Base-by-base conservation (phyloP, 1,140 invertebrate genomes). In the Maconellicoccus hirsutus region DNA sequence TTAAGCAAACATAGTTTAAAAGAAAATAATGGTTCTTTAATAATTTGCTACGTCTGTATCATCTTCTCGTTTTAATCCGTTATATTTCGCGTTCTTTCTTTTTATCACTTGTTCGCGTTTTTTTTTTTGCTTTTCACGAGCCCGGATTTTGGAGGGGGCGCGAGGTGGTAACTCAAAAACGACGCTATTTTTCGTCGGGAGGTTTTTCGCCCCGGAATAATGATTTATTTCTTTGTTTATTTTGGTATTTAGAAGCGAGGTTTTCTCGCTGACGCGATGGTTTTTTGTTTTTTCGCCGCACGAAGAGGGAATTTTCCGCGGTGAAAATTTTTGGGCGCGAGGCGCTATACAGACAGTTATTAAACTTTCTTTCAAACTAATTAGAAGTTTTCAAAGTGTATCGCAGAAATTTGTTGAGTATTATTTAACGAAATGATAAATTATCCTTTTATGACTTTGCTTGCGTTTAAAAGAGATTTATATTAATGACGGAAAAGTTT, bases 181-280 rank as follows among this genome's bases (percentile, higher is more conserved):
- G 42, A 52, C 42, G 42, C 42, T 52, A 52, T 52, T 52, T 52
- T 52, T 52, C 16, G 42, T 4, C 16, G 16, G 42, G 12, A 12
- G 29, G 3, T 33, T 52, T 52, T 52, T 52, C n/a, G 6, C 6
- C 42, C 42, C n/a, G n/a, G 16, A 52, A 52, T 52, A 52, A 52
- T 52, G 42, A 52, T 52, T 52, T 52, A 52, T 52, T 52, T 52
- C 42, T 52, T 52, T 52, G 42, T 52, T 52, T 52, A 52, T 52
- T 52, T 52, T 52, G 12, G 42, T 52, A 52, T 52, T 52, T 52
- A 8, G 16, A 52, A 19, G 3, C 3, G 42, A 52, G 16, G 3
- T 14, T 16, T 52, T 52, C 42, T 14, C 42, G 42, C 42, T 52
- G 42, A 52, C 42, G 42, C 42, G 42, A 52, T 52, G 42, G 42